Percentiles rank a stretch among this genome's conserved stretches.
Evolutionary conservation across 2,888 invertebrate species (phyloP).

Genomic region (Atrina japonica): DNA sequence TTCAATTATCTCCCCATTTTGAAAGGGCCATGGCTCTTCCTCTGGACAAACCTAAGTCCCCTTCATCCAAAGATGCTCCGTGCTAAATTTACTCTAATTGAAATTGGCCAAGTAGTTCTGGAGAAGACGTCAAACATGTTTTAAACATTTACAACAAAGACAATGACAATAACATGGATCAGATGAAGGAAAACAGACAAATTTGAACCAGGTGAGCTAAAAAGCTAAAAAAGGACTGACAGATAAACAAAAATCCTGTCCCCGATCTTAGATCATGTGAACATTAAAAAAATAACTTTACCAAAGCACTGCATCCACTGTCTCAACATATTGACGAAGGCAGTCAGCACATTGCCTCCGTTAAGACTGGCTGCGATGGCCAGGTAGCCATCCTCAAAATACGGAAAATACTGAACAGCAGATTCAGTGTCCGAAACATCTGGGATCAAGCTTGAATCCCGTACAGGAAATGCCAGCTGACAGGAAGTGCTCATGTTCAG

Average conservation of each 20-base stretch:
- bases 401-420: conserved; percentile 85
- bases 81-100: too few species aligned
- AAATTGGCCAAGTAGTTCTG: too few species aligned
- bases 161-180: background rate
- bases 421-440: conserved; percentile 50
- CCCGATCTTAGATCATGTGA: too few species aligned
- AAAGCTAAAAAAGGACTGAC: too few species aligned
- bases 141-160: background rate
- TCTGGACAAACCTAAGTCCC: too few species aligned
- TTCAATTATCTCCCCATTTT: too few species aligned
- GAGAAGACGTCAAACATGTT: too few species aligned
- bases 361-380: conserved; percentile 93
- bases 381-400: conserved; percentile 86
- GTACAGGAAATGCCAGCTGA: conserved; percentile 86
- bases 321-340: conserved; percentile 89
- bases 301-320: conserved; percentile 89
- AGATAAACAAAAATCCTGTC: too few species aligned
- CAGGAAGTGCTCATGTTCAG: conserved; percentile 94
- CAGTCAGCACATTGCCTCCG: conserved; percentile 90
- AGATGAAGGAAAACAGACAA: too few species aligned
- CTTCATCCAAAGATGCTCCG: too few species aligned
- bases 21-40: too few species aligned
- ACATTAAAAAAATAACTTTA: conserved; percentile 42
- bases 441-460: conserved; percentile 64
- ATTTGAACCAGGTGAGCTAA: too few species aligned